phyloP scores from a whole-genome alignment of 30 jellyfish, hydroid and myxozoan species.

The Hydra vulgaris region DNA sequence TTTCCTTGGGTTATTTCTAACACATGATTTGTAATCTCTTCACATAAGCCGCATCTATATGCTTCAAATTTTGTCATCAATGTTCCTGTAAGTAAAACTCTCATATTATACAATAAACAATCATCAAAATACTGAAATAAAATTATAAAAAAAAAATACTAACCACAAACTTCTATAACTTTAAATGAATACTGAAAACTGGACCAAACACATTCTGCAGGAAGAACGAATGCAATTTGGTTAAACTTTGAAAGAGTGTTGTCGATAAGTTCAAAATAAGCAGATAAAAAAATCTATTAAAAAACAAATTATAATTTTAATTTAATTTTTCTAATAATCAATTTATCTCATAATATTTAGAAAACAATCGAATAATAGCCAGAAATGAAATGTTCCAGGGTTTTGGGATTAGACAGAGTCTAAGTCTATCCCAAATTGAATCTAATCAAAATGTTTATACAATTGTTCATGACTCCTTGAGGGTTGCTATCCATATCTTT shows the following conservation, averaged over 20 bases:
- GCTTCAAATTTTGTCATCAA: slow-evolving; percentile 33
- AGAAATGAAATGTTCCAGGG: too few species aligned
- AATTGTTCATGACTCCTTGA: too few species aligned
- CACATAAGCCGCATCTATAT: slow-evolving; percentile 31
- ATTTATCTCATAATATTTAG: too few species aligned
- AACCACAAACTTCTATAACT: slow-evolving; percentile 79
- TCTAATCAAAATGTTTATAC: too few species aligned
- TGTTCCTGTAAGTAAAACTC: slow-evolving; percentile 32
- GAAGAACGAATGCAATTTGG: slow-evolving; percentile 24
- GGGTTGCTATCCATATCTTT: too few species aligned
- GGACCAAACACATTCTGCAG: slow-evolving; percentile 50
- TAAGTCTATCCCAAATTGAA: too few species aligned
- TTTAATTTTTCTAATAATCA: too few species aligned
- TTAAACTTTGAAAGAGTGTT: slow-evolving; percentile 31
- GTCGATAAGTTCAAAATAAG: slow-evolving; percentile 62
- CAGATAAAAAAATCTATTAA: slow-evolving; percentile 58
- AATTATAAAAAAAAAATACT: slow-evolving; percentile 9
- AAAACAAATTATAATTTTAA: too few species aligned
- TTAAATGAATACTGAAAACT: slow-evolving; percentile 65
- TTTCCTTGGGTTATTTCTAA: slow-evolving; percentile 8
- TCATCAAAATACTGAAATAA: too few species aligned
- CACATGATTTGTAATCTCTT: slow-evolving; percentile 36
- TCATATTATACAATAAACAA: too few species aligned
- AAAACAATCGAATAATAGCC: too few species aligned
- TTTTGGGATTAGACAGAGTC: too few species aligned